Percentiles rank a stretch among this genome's conserved stretches.
These are phyloP conservation scores for Psammodynastes pulverulentus DNA, from an alignment of 2,113 vertebrate genomes.

Conservation along the genomic window DNA sequence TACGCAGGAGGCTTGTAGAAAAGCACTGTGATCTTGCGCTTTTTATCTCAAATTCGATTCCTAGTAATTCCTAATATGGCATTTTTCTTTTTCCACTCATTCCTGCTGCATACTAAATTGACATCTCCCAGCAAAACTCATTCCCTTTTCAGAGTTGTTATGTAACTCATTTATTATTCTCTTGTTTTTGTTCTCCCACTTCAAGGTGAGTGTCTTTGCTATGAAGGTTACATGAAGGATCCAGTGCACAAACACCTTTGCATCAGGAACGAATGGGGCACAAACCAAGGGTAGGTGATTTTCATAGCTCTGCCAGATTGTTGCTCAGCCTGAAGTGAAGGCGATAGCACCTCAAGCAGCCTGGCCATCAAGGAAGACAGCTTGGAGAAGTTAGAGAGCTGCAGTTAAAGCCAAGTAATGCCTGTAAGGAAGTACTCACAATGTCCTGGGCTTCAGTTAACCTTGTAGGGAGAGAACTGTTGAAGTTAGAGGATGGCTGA, in stretches of 20 bases:
- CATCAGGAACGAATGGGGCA: slow-evolving; percentile 97
- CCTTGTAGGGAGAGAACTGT: neutral
- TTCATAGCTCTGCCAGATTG: neutral
- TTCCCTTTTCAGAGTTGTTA: slow-evolving; percentile 11
- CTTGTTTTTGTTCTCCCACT: slow-evolving; percentile 21
- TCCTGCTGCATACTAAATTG: neutral
- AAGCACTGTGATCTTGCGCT: neutral
- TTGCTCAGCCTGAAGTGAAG: neutral
- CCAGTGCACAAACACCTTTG: slow-evolving; percentile 97
- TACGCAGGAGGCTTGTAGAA: neutral
- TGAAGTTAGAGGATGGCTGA: neutral
- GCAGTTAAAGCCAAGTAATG: neutral
- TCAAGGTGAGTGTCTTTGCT: slow-evolving; percentile 92
- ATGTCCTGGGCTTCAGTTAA: neutral
- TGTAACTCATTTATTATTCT: neutral
- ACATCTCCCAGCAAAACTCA: neutral
- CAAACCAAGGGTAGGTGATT: slow-evolving; percentile 92
- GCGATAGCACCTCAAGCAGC: neutral
- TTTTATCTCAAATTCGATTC: neutral
- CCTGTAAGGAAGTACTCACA: neutral
- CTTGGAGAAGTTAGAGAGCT: neutral
- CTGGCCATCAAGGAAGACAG: too few species aligned
- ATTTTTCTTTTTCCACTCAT: neutral
- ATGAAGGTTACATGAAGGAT: slow-evolving; percentile 96
- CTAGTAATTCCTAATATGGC: neutral